phyloP scores from a whole-genome alignment of 1,140 invertebrate genomes.

The Hylaeus volcanicus region DNA sequence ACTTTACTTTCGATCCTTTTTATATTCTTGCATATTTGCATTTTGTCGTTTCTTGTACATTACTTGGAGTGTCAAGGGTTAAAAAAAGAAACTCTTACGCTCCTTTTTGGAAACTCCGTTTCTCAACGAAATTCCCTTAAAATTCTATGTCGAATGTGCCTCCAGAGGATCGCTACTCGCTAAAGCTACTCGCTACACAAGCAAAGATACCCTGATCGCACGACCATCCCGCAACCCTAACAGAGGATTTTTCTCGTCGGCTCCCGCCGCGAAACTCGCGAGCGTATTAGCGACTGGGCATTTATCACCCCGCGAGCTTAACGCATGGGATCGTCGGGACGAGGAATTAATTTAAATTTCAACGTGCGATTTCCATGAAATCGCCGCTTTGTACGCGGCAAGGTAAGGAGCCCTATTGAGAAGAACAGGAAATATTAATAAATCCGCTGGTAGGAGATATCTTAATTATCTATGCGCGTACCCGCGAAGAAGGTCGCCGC shows the following conservation, averaged over 20 bases:
- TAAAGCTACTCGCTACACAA: too few relatives aligned
- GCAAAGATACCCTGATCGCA: too few relatives aligned
- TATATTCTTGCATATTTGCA: too few relatives aligned
- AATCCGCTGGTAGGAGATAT: constrained; percentile 58
- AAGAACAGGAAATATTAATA: constrained; percentile 57
- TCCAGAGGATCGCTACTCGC: too few relatives aligned
- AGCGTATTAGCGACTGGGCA: background rate
- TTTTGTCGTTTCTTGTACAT: too few relatives aligned
- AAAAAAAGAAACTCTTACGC: too few relatives aligned
- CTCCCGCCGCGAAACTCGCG: background rate
- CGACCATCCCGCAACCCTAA: too few relatives aligned
- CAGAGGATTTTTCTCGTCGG: background rate
- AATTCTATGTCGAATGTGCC: too few relatives aligned
- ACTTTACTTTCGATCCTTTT: too few relatives aligned
- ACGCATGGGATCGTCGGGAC: background rate
- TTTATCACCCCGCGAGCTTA: constrained; percentile 2
- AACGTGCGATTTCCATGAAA: background rate
- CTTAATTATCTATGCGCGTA: constrained; percentile 61
- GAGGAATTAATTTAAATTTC: constrained; percentile 18
- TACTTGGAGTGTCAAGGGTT: too few relatives aligned
- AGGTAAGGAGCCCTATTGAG: constrained; percentile 10
- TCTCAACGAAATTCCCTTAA: too few relatives aligned
- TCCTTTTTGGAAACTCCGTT: too few relatives aligned
- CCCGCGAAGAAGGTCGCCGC: constrained; percentile 36
- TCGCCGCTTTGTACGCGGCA: background rate